Evolutionary conservation across 2,113 vertebrate species (phyloP), one percentile per base, ranked within the genome.

Genomic region (Rhineura floridana): DNA sequence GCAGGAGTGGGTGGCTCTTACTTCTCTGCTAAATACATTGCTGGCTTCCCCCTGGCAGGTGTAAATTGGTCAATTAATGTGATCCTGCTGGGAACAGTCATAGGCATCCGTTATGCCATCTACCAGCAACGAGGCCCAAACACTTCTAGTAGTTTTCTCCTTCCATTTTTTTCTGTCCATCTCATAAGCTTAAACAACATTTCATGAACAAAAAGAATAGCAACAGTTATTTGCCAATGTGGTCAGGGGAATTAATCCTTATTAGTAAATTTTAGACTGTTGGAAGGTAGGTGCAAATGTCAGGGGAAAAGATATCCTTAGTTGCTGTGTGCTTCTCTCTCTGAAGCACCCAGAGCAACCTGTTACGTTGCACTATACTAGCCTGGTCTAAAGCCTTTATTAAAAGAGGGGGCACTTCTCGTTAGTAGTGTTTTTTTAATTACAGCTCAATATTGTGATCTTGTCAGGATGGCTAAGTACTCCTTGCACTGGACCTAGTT

Each of bases 1-100:
- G 81, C 88, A 79, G 87, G 89, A 91, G 76, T 81, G 87, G 81
- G 84, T 67, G 80, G 87, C 81, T 8, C 23, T 91, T 83, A 36
- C n/a, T 90, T 92, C 69, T 59, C 76, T 0, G 59, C 28, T 42
- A 0, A n/a, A 12, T 87, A 62, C 42, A 30, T 83, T 69, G 46
- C 59, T 87, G 79, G 10, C 50, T 89, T 90, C 81, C 36, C 91
- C 39, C 33, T 78, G 83, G 36, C 81, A 88, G 33, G 33, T 79
- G 3, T 80, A 94, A 90, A 62, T 79, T 87, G 84, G 75, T 10
- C 1, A 2, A 72, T n/a, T 75, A 25, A 7, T 39, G 39, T 76
- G 70, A 69, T 85, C 59, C 59, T 87, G 42, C 75, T 87, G 50
- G 85, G 72, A 42, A 3, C 17, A 92, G 42, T 17, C 46, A 84